These are phyloP conservation scores for Gambusia holbrooki DNA, from an alignment of 2,113 vertebrate species.

Conservation along the genomic window DNA sequence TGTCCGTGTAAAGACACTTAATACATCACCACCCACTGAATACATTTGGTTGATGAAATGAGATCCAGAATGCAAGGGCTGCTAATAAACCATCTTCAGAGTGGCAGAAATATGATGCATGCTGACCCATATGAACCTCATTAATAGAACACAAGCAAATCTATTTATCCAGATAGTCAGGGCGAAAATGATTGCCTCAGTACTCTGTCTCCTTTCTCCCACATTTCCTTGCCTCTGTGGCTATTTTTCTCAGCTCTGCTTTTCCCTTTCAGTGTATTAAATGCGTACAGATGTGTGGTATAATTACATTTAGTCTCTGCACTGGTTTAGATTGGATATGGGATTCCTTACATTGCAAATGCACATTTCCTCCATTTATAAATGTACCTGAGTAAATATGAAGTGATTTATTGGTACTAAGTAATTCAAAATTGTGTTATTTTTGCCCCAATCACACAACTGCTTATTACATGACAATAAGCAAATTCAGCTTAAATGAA, in stretches of 20 bases:
- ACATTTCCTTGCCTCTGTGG: slow-evolving; percentile 27
- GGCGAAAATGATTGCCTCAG: slow-evolving; percentile 67
- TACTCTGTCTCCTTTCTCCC: slow-evolving; percentile 52
- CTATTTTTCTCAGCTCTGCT: slow-evolving; percentile 16
- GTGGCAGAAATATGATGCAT: slow-evolving; percentile 68
- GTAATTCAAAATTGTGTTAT: too few species aligned
- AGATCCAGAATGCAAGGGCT: slow-evolving; percentile 67
- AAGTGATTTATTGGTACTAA: neutral
- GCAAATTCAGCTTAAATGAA: neutral
- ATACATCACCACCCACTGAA: slow-evolving; percentile 68
- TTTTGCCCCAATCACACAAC: neutral
- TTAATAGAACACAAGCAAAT: slow-evolving; percentile 78
- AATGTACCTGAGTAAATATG: neutral
- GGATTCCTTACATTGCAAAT: neutral
- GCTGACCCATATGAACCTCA: slow-evolving; percentile 73
- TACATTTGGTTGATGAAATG: slow-evolving; percentile 67
- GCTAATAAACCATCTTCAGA: slow-evolving; percentile 70
- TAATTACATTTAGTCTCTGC: neutral
- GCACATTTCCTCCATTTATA: neutral
- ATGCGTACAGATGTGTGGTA: slow-evolving; percentile 36
- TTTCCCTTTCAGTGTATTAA: slow-evolving; percentile 1
- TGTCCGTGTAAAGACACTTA: slow-evolving; percentile 55
- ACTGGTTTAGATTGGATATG: neutral
- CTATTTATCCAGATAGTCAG: slow-evolving; percentile 75
- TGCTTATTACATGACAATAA: neutral